A percentile compares a stretch with the other conserved stretches of the same genome.
phyloP scores from a whole-genome alignment of 2,888 invertebrate species.

The Polydrusus cervinus region DNA sequence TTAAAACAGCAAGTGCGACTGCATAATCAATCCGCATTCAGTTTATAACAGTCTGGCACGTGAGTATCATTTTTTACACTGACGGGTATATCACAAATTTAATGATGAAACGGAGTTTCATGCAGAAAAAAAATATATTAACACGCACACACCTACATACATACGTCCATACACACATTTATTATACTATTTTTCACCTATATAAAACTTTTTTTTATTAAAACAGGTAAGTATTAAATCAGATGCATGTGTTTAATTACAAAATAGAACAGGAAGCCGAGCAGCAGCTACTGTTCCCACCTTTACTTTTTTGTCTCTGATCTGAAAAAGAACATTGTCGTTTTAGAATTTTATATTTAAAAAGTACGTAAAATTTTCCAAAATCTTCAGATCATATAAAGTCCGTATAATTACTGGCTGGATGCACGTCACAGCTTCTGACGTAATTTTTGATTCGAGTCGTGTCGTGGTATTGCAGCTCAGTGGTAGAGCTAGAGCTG shows the following conservation, averaged over 20 bases:
- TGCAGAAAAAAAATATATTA: slow-evolving; percentile 58
- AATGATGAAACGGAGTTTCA: slow-evolving; percentile 57
- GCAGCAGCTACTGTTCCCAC: slow-evolving; percentile 95
- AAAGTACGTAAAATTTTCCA: too few species aligned
- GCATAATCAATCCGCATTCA: slow-evolving; percentile 22
- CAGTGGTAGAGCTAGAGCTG: too few species aligned
- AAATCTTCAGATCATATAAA: too few species aligned
- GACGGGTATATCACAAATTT: slow-evolving; percentile 72
- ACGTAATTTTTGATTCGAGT: too few species aligned
- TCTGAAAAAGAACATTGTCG: slow-evolving; percentile 78
- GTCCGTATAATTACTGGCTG: too few species aligned
- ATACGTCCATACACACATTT: slow-evolving; percentile 52
- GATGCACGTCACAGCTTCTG: too few species aligned
- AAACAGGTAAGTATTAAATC: slow-evolving; percentile 54
- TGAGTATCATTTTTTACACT: slow-evolving; percentile 71
- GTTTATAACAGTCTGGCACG: slow-evolving; percentile 67
- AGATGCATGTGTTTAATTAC: slow-evolving; percentile 74
- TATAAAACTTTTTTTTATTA: slow-evolving; percentile 57
- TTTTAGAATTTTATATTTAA: slow-evolving; percentile 8
- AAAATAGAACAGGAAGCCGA: slow-evolving; percentile 94
- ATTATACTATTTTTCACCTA: slow-evolving; percentile 54
- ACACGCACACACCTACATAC: slow-evolving; percentile 52
- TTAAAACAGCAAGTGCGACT: slow-evolving; percentile 52
- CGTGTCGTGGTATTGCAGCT: too few species aligned
- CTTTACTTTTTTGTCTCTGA: slow-evolving; percentile 97